Percentiles rank a stretch among this genome's conserved stretches.
Evolutionary conservation across 92 coral and sea anemone species (phyloP).

Genomic region (Palythoa heliodiscus): DNA sequence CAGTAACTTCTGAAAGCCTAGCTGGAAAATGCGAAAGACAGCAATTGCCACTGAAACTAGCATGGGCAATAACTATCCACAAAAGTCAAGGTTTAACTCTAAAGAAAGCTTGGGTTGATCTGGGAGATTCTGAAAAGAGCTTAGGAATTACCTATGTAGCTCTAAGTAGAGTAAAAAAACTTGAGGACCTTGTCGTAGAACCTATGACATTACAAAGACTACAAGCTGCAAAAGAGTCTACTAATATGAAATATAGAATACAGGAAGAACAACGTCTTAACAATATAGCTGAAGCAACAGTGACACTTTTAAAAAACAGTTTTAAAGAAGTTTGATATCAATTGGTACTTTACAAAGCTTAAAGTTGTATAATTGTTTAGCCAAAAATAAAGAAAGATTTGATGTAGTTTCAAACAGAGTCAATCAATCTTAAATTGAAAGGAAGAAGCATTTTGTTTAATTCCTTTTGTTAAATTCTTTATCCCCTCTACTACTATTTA

Average conservation of each 20-base stretch:
- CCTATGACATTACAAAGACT: conserved; percentile 58
- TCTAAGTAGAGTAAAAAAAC: conserved; percentile 46
- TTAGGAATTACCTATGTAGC: conserved; percentile 7
- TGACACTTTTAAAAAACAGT: conserved; percentile 10
- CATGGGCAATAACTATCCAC: too few species aligned
- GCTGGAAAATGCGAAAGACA: too few species aligned
- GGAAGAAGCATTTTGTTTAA: neutral
- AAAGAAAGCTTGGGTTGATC: conserved; percentile 2
- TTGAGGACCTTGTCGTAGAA: conserved; percentile 51
- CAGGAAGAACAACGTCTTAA: conserved; percentile 25
- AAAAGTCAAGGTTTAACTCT: neutral
- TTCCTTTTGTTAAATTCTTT: neutral
- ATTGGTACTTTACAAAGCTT: conserved; percentile 1
- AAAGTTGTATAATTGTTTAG: conserved; percentile 3
- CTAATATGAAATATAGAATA: conserved; percentile 12
- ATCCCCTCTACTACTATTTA: neutral
- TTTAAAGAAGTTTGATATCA: conserved; percentile 2
- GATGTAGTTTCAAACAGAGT: neutral
- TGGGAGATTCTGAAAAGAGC: neutral
- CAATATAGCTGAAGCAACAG: conserved; percentile 16
- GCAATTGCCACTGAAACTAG: too few species aligned
- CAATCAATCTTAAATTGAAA: neutral
- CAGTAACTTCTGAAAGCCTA: too few species aligned
- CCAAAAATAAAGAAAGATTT: conserved; percentile 7
- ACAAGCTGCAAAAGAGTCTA: conserved; percentile 44